Percentiles rank a stretch among this genome's conserved stretches.
These are phyloP conservation scores for Aphelocoma coerulescens DNA, from an alignment of 2,113 vertebrate genomes.

Conservation along the genomic window DNA sequence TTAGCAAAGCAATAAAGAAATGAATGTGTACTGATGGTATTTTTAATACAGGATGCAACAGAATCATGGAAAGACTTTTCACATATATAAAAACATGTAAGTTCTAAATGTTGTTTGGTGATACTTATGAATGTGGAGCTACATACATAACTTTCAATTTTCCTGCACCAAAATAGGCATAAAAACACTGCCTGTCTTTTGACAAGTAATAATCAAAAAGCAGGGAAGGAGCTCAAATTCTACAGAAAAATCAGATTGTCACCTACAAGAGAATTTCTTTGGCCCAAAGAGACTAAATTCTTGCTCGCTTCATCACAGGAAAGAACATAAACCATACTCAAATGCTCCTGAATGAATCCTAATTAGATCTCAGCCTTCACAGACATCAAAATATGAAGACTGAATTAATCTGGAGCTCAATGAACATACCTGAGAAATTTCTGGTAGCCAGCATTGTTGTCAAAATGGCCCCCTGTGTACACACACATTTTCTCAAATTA, in stretches of 20 bases:
- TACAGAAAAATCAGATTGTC: not conserved
- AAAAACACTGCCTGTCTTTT: not conserved
- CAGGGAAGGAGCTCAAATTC: not conserved
- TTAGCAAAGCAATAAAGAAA: not conserved
- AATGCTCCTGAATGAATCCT: not conserved
- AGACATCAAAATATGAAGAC: not conserved
- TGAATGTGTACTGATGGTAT: not conserved
- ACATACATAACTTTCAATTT: not conserved
- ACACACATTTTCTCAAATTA: conserved; percentile 38
- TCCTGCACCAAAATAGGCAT: not conserved
- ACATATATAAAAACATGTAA: not conserved
- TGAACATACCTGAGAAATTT: conserved; percentile 93
- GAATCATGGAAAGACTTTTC: not conserved
- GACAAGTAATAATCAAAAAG: not conserved
- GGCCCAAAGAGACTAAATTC: not conserved
- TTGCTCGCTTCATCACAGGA: not conserved
- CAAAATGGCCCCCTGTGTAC: conserved; percentile 91
- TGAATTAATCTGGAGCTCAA: not conserved
- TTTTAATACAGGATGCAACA: not conserved
- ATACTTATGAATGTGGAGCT: not conserved
- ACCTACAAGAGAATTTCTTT: not conserved
- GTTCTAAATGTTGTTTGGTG: not conserved
- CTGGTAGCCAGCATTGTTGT: conserved; percentile 98
- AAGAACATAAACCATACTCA: not conserved
- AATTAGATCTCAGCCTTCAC: not conserved